Conservation (phyloP, 2,797 vertebrate species). For the Coranthus polyacanthus region DNA sequence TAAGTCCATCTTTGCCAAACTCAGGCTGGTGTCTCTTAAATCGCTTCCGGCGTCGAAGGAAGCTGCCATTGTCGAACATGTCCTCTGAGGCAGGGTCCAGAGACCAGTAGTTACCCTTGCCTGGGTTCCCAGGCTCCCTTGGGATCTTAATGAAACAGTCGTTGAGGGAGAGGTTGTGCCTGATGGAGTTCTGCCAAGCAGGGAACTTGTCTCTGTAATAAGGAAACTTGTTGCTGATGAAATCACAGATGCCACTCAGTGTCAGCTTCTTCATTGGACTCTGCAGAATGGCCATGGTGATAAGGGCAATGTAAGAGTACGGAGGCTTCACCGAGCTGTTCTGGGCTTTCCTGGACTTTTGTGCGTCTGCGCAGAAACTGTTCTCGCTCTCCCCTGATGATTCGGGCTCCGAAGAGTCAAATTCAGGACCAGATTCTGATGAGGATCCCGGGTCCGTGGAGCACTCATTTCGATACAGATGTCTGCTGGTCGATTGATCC, state of each 20-base stretch:
- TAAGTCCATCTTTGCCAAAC: slow-evolving; percentile 75
- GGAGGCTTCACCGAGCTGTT: slow-evolving; percentile 87
- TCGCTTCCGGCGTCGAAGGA: slow-evolving; percentile 90
- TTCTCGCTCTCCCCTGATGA: slow-evolving; percentile 80
- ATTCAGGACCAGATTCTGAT: slow-evolving; percentile 61
- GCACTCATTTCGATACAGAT: slow-evolving; percentile 46
- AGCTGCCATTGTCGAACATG: slow-evolving; percentile 96
- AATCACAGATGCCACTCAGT: slow-evolving; percentile 92
- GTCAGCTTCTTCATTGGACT: slow-evolving; percentile 91
- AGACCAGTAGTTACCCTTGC: slow-evolving; percentile 94
- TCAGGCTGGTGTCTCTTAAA: slow-evolving; percentile 88
- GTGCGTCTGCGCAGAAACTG: slow-evolving; percentile 73
- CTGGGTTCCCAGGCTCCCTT: slow-evolving; percentile 90
- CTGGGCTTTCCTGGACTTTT: slow-evolving; percentile 61
- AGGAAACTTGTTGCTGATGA: slow-evolving; percentile 93
- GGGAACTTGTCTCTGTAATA: slow-evolving; percentile 93
- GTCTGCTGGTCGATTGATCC: slow-evolving; percentile 56
- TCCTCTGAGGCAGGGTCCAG: slow-evolving; percentile 92
- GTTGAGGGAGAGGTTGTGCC: slow-evolving; percentile 90
- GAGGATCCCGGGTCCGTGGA: slow-evolving; percentile 59
- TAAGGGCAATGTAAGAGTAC: slow-evolving; percentile 94
- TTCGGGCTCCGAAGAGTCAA: slow-evolving; percentile 77
- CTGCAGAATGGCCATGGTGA: slow-evolving; percentile 95
- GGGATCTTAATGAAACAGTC: slow-evolving; percentile 91
- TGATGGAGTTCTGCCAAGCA: slow-evolving; percentile 91